These are phyloP conservation scores for Mycetomoellerius zeteki DNA, from an alignment of 1,140 invertebrate species.

Conservation along the genomic window DNA sequence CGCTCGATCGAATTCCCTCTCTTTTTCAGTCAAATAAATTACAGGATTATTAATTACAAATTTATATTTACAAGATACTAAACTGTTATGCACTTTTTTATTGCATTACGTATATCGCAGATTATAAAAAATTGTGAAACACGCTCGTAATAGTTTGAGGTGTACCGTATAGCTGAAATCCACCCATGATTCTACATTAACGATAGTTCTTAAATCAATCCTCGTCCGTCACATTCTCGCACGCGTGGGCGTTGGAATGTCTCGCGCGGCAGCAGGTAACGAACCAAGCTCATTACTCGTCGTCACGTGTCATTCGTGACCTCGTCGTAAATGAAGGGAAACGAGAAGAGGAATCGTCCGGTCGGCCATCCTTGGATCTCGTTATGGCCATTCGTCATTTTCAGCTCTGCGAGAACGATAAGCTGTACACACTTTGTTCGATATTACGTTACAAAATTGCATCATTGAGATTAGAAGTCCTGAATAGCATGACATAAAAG, in stretches of 20 bases:
- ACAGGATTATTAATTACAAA: no score
- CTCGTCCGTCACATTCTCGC: constrained; percentile 56
- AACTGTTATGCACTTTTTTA: neutral
- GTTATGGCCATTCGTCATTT: constrained; percentile 77
- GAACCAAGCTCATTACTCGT: constrained; percentile 76
- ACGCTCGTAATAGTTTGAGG: neutral
- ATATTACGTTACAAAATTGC: constrained; percentile 30
- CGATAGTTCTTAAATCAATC: constrained; percentile 74
- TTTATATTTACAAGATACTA: neutral
- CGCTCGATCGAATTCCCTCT: neutral
- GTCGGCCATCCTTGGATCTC: constrained; percentile 62
- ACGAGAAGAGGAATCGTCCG: constrained; percentile 68
- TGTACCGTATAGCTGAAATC: constrained; percentile 3
- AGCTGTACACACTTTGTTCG: constrained; percentile 8
- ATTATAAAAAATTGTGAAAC: neutral
- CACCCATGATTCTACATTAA: constrained; percentile 19
- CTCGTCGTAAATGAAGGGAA: constrained; percentile 71
- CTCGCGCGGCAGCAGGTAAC: constrained; percentile 70
- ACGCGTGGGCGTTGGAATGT: constrained; percentile 73
- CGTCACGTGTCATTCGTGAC: constrained; percentile 72
- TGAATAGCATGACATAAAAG: neutral
- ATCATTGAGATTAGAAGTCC: constrained; percentile 19
- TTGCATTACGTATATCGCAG: neutral
- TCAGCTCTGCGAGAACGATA: constrained; percentile 71
- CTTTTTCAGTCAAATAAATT: neutral